These are phyloP conservation scores for Ciona savignyi DNA, from an alignment of 23 tunicate genomes.

Conservation along the genomic window DNA sequence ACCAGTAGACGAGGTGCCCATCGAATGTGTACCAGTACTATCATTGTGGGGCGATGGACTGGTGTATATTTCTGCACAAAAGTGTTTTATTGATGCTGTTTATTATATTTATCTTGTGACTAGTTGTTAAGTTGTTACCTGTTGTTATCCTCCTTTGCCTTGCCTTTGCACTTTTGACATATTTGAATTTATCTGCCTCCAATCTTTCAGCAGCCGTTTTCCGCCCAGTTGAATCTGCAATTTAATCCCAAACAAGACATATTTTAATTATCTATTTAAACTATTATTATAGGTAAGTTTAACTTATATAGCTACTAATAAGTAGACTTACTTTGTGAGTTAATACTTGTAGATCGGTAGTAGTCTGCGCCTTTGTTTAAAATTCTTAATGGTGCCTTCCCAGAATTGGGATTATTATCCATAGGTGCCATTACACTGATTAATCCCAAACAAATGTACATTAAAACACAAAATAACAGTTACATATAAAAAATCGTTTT, in stretches of 20 bases:
- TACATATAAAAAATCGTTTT: no score
- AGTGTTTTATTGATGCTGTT: no score
- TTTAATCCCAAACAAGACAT: not conserved
- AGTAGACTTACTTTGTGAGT: conserved; percentile 49
- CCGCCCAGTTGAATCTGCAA: conserved; percentile 35
- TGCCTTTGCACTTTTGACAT: conserved; percentile 86
- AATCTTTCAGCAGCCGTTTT: conserved; percentile 86
- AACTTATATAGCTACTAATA: no score
- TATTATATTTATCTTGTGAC: no score
- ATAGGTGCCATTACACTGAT: not conserved
- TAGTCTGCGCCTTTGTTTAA: conserved; percentile 69
- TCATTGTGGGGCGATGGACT: conserved; percentile 28
- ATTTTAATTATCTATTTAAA: no score
- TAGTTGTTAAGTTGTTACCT: no score
- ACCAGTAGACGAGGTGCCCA: conserved; percentile 71
- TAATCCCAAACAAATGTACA: no score
- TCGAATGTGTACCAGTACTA: conserved; percentile 80
- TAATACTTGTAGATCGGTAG: conserved; percentile 27
- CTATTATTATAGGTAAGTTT: no score
- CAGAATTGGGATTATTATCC: not conserved
- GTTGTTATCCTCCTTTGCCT: conserved; percentile 45
- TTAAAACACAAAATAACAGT: no score
- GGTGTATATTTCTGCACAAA: not conserved
- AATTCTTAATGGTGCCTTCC: conserved; percentile 36
- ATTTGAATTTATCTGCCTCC: conserved; percentile 84